These are phyloP conservation scores for Thecocarcelia acutangulata DNA, from an alignment of 2,888 invertebrate species.

Conservation along the genomic window DNA sequence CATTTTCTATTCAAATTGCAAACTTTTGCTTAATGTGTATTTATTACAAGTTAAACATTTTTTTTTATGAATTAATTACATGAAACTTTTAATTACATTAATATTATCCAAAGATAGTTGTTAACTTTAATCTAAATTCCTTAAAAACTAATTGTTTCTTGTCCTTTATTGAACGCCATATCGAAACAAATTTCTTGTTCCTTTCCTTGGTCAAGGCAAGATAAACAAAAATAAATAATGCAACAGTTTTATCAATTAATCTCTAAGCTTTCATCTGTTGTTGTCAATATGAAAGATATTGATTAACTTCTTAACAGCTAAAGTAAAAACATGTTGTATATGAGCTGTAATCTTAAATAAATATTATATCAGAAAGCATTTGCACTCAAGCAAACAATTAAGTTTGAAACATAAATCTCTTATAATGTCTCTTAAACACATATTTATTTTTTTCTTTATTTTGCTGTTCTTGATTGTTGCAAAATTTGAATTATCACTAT, in stretches of 20 bases:
- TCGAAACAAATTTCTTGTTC: neutral
- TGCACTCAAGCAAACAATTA: neutral
- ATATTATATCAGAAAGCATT: conserved; percentile 9
- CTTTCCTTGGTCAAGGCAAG: neutral
- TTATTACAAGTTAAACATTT: too few relatives aligned
- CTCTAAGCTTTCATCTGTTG: neutral
- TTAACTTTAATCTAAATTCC: too few relatives aligned
- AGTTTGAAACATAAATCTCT: conserved; percentile 7
- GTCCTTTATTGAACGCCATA: too few relatives aligned
- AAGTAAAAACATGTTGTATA: neutral
- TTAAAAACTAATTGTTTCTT: too few relatives aligned
- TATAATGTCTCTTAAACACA: neutral
- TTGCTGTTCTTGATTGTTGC: too few relatives aligned
- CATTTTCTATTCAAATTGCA: too few relatives aligned
- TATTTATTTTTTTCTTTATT: neutral
- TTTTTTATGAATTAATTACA: too few relatives aligned
- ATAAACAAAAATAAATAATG: neutral
- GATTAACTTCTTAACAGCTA: conserved; percentile 26
- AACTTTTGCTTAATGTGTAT: too few relatives aligned
- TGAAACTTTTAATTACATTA: too few relatives aligned
- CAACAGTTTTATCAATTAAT: neutral
- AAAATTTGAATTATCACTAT: too few relatives aligned
- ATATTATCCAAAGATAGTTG: too few relatives aligned
- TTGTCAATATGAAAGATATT: conserved; percentile 1
- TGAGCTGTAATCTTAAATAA: conserved; percentile 17